Percentiles rank a stretch among this genome's conserved stretches.
phyloP scores from a whole-genome alignment of 2,113 vertebrate species.

The Felis catus region DNA sequence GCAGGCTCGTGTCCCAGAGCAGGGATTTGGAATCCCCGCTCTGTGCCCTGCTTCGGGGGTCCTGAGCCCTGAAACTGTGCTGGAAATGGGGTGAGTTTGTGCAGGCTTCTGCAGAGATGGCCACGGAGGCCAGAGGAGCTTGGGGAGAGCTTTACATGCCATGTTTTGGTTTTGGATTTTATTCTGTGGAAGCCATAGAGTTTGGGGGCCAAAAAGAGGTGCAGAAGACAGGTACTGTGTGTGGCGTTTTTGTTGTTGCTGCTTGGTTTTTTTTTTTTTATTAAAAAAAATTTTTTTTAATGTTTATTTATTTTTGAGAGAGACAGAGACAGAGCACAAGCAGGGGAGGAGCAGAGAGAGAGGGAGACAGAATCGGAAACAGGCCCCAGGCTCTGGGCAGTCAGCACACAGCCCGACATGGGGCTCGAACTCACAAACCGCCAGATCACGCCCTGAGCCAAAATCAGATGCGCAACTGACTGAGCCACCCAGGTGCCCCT shows the following conservation, averaged over 20 bases:
- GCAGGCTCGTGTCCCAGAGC: background rate
- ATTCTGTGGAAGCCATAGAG: background rate
- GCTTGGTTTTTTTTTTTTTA: background rate
- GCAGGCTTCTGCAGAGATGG: background rate
- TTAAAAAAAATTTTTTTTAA: too few species aligned
- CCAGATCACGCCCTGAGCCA: too few species aligned
- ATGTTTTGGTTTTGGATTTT: background rate
- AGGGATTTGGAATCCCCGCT: rapidly evolving
- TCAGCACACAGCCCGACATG: too few species aligned
- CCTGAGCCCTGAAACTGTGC: background rate
- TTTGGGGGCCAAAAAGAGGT: background rate
- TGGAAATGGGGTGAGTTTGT: background rate
- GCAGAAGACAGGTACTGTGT: background rate
- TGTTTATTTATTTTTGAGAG: too few species aligned
- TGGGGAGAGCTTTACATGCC: background rate
- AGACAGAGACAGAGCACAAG: too few species aligned
- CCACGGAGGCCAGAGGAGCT: background rate
- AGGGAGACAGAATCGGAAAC: too few species aligned
- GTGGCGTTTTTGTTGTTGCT: background rate
- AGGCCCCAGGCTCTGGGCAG: too few species aligned
- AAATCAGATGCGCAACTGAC: too few species aligned
- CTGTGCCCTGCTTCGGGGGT: background rate
- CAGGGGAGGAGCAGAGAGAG: too few species aligned
- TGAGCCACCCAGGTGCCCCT: too few species aligned
- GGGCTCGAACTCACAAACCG: too few species aligned